Base-by-base conservation (phyloP, 2,888 invertebrate species). In the Leptinotarsa juncta region DNA sequence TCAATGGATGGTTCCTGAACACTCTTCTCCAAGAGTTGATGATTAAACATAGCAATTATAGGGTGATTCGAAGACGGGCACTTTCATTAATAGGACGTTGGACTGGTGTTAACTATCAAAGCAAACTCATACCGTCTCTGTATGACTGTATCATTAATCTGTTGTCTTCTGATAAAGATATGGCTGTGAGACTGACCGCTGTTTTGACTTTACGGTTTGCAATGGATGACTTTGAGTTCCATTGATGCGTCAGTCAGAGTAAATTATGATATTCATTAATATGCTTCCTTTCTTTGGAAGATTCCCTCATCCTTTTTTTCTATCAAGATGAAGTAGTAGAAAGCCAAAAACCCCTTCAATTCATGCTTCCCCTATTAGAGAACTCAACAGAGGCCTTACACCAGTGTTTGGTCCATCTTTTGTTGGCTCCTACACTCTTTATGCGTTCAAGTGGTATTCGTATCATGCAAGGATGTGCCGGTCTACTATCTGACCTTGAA, bases 151-250 rank as follows among this genome's bases (percentile, higher is more conserved):
- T 95, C 73, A 89, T 96, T 26, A 93, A 93, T 81, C 91, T 97
- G 23, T 74, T 83, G 67, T 90, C 90, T 57, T 88, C 91, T 0
- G 91, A 92, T 57, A 97, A 97, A 86, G 97, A 98, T 86, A 92
- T 97, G 84, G 96, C 96, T 2, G 96, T 98, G 48, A 91, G 96
- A 83, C 88, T 98, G 76, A 94, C 97, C 3, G 94, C 97, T 5
- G 95, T 96, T 0, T 93, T 94, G 79, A 95, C 97, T 0, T 89
- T 98, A 5, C 93, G 95, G 85, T 91, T 92, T 82, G 94, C 95
- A 0, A 93, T 98, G 50, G 97, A 97, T 83, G 97, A 97, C 88
- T 97, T 97, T 89, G 96, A 96, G 85, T 98, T 98, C 88, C 93
- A 80, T 89, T 96, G 65, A 88, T 96, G 84, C 91, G 20, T 20